These are phyloP conservation scores for Pygmarrhopalites habei DNA, from an alignment of 1,140 invertebrate species.

Conservation along the genomic window DNA sequence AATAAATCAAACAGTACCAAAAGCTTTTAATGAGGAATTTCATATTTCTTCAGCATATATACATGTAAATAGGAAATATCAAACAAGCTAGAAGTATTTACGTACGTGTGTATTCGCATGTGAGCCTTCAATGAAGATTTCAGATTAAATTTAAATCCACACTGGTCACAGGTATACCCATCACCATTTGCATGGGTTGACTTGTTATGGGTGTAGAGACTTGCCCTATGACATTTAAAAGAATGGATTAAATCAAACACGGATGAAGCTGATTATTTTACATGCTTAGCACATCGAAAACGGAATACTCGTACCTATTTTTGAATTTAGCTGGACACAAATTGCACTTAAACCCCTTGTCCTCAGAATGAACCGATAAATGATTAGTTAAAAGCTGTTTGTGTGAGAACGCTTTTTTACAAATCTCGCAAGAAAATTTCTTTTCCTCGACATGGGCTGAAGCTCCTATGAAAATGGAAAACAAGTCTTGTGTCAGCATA, in stretches of 20 bases:
- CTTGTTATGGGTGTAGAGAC: conserved; percentile 29
- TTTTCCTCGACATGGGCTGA: conserved; percentile 57
- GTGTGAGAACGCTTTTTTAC: conserved; percentile 62
- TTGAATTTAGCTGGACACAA: conserved; percentile 22
- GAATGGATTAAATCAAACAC: neutral
- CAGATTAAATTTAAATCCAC: conserved; percentile 29
- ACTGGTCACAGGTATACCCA: conserved; percentile 20
- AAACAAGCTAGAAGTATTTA: no score
- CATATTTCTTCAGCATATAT: no score
- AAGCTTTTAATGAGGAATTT: no score
- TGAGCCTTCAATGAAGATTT: conserved; percentile 43
- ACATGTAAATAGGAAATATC: no score
- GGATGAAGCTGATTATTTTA: neutral
- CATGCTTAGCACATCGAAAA: neutral
- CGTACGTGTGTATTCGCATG: conserved; percentile 46
- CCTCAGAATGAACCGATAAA: conserved; percentile 15
- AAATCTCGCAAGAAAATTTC: conserved; percentile 61
- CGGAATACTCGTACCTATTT: conserved; percentile 18
- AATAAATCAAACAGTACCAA: no score
- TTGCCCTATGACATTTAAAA: conserved; percentile 11
- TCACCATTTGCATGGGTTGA: conserved; percentile 17
- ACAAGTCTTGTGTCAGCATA: no score
- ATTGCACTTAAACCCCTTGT: conserved; percentile 22
- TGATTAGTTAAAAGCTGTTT: conserved; percentile 51
- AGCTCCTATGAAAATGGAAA: no score